Evolutionary conservation across 2,888 invertebrate genomes (phyloP), one percentile per base, ranked within the genome.

Genomic region (Luffia ferchaultella): DNA sequence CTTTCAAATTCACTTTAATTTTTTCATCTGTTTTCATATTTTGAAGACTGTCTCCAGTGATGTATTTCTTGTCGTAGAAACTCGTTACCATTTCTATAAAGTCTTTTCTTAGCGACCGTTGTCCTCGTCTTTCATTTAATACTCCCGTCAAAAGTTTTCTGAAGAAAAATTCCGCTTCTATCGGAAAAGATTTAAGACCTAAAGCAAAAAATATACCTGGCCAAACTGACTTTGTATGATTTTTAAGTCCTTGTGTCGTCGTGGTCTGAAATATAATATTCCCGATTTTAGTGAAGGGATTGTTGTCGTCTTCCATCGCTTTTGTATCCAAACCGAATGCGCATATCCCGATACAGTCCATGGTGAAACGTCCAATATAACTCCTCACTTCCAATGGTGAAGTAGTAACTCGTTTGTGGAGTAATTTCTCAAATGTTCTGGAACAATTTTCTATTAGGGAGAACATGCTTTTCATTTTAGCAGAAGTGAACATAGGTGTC

Each of bases 401-500:
- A 3, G 16, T 16, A 7, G 16, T n/a, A 42, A 42, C 17, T n/a
- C 17, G 5, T n/a, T 53, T 16, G 20, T 58, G 55, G 16, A 60
- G 16, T 53, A 57, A 58, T 1, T 51, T 40, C 20, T 57, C 54
- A 9, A 16, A 46, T 18, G 50, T 49, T 15, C 49, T 48, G 0
- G 56, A 56, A 48, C 61, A 62, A 12, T 55, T 56, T 3, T 55
- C 50, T 9, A 61, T 59, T 1, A 62, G 50, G 43, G 60, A 55
- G 42, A 58, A 62, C 61, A 63, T 62, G 30, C 57, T 58, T 48
- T 55, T 63, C 51, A 62, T 52, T 42, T 62, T 62, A 0, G 57
- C 53, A 2, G 61, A 56, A 15, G 62, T 55, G 42, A 63, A 63
- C 7, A 61, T 41, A 1, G 62, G 62, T 2, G 60, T 57, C 52